Conservation (phyloP, 1,140 invertebrate species). For the Drosophila novamexicana region DNA sequence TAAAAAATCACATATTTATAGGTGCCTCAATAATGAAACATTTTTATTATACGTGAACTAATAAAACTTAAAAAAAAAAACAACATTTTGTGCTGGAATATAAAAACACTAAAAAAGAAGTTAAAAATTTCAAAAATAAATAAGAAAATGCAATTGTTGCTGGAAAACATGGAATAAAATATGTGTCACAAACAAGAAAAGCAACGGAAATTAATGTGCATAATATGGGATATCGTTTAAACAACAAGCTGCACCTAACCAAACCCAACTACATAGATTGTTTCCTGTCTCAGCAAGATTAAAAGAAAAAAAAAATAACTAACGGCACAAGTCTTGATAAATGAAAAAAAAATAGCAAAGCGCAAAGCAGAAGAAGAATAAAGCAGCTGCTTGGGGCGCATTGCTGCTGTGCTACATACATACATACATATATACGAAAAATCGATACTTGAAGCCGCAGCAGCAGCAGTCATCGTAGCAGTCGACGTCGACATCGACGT, state of each 20-base stretch:
- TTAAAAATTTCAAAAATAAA: not conserved
- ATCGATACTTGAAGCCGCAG: conserved; percentile 59
- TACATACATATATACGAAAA: conserved; percentile 42
- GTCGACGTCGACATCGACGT: conserved; percentile 12
- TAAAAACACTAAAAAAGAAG: not conserved
- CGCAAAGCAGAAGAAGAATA: not conserved
- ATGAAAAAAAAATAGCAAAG: conserved; percentile 9
- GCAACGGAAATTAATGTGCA: no score
- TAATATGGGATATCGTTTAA: not conserved
- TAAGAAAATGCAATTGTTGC: no score
- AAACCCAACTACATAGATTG: conserved; percentile 8
- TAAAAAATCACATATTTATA: no score
- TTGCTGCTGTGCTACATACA: conserved; percentile 6
- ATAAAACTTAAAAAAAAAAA: not conserved
- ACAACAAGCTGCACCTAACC: not conserved
- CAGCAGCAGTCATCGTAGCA: conserved; percentile 2
- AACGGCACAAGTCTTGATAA: not conserved
- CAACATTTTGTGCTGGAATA: not conserved
- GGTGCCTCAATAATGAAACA: no score
- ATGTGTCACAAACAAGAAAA: no score
- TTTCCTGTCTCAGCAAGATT: conserved; percentile 12
- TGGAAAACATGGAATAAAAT: no score
- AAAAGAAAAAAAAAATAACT: not conserved
- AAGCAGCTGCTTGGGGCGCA: conserved; percentile 21
- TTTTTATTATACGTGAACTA: no score